Conservation (phyloP, 2,888 invertebrate species). For the Ophion obscuratus region DNA sequence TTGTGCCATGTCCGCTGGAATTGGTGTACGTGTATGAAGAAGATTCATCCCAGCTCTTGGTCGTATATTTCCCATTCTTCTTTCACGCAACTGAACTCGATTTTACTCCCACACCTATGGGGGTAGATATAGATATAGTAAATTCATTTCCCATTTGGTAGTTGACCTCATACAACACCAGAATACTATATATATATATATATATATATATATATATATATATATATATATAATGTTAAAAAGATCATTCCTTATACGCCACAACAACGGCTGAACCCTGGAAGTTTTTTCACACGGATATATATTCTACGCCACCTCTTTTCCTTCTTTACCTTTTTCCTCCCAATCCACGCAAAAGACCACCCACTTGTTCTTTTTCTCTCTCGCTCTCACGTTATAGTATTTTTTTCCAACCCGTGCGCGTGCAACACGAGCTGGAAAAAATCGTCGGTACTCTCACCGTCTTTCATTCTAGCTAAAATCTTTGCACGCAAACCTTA, state of each 20-base stretch:
- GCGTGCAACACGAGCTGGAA: slow-evolving; percentile 22
- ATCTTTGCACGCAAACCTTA: slow-evolving; percentile 47
- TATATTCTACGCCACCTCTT: slow-evolving; percentile 26
- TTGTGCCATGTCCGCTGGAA: neutral
- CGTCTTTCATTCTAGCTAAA: slow-evolving; percentile 27
- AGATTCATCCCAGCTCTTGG: neutral
- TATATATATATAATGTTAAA: slow-evolving; percentile 36
- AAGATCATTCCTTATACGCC: slow-evolving; percentile 57
- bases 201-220: slow-evolving; percentile 42
- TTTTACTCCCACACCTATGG: neutral
- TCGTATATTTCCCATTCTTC: slow-evolving; percentile 16
- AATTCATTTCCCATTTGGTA: slow-evolving; percentile 9
- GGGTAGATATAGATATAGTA: neutral
- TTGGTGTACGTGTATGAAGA: neutral
- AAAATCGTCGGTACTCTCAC: slow-evolving; percentile 43
- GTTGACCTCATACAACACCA: slow-evolving; percentile 36
- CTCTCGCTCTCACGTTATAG: neutral
- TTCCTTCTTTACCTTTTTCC: slow-evolving; percentile 2
- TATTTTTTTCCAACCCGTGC: slow-evolving; percentile 23
- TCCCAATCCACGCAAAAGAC: neutral
- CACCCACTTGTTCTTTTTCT: neutral
- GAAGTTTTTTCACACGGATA: slow-evolving; percentile 47
- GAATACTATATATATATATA: slow-evolving; percentile 53
- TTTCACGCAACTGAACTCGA: slow-evolving; percentile 19
- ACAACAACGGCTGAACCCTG: slow-evolving; percentile 35